phyloP scores from a whole-genome alignment of 2,113 vertebrate genomes.

The Pelodiscus sinensis region DNA sequence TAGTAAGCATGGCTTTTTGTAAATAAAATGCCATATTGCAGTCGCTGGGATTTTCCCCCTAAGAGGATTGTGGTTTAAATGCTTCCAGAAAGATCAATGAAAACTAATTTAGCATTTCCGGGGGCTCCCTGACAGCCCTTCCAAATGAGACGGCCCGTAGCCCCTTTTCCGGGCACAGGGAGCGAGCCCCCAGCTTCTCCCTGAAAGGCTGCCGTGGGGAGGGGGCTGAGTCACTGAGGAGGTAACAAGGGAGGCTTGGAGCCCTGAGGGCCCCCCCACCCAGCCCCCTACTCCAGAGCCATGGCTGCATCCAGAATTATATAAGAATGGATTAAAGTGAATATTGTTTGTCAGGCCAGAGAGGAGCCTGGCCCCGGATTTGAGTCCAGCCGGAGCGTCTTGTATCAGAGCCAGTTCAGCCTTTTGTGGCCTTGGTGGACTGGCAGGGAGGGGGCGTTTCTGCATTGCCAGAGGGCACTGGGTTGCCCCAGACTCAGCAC shows the following conservation, averaged over 20 bases:
- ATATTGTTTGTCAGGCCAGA: not conserved
- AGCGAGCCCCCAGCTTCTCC: not conserved
- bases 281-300: too few species aligned
- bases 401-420: not conserved
- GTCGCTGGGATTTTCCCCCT: not conserved
- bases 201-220: not conserved
- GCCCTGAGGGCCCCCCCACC: not conserved
- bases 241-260: not conserved
- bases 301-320: not conserved
- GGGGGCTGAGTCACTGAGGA: not conserved
- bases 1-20: not conserved
- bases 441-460: not conserved
- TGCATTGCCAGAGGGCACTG: not conserved
- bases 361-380: not conserved
- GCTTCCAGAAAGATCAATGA: slow-evolving; percentile 35
- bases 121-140: not conserved
- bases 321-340: not conserved
- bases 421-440: not conserved
- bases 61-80: not conserved
- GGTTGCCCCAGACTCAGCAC: slow-evolving; percentile 39
- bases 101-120: slow-evolving; percentile 23
- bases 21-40: slow-evolving; percentile 31
- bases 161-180: too few species aligned
- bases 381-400: not conserved
- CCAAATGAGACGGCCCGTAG: not conserved